phyloP scores from a whole-genome alignment of 2,113 vertebrate genomes.

The Origma solitaria region DNA sequence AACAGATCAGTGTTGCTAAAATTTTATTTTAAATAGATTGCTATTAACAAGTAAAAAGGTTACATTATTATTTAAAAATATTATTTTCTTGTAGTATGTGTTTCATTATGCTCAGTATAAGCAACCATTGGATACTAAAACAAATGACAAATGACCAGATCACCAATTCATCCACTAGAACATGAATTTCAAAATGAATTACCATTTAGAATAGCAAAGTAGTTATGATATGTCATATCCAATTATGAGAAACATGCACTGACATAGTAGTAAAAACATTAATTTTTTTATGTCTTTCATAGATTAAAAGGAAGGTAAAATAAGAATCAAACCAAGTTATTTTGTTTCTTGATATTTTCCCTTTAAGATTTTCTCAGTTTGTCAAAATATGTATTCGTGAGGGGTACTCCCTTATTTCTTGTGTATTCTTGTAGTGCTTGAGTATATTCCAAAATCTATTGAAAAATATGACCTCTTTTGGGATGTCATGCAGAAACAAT shows the following conservation, averaged over 20 bases:
- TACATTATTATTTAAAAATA: not conserved
- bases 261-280: not conserved
- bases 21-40: not conserved
- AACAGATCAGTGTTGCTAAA: not conserved
- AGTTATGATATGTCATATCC: not conserved
- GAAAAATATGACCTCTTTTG: not conserved
- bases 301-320: not conserved
- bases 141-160: not conserved
- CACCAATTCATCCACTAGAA: not conserved
- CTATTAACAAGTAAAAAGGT: rapidly evolving
- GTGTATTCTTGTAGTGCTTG: not conserved
- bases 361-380: not conserved
- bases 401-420: not conserved
- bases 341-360: not conserved
- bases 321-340: not conserved
- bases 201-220: not conserved
- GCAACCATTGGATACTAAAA: not conserved
- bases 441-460: not conserved
- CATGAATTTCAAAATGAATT: not conserved
- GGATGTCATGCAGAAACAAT: not conserved
- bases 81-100: not conserved
- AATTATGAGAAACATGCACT: not conserved
- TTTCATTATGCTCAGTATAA: not conserved
- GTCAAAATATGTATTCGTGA: not conserved
- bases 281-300: not conserved